phyloP scores from a whole-genome alignment of 92 coral and sea anemone species.

The Palythoa heliodiscus region DNA sequence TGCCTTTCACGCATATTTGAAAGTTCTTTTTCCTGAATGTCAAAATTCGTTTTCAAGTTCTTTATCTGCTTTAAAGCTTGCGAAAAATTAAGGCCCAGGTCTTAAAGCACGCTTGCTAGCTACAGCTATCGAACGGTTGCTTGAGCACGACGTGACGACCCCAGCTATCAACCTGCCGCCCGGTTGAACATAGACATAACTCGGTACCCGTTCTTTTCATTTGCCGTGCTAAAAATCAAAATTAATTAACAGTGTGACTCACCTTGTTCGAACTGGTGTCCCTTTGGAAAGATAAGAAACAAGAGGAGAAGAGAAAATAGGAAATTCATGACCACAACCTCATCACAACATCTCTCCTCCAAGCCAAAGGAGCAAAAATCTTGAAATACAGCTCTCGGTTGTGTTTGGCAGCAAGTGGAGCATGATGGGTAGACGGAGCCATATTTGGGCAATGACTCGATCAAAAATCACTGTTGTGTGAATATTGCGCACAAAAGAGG shows the following conservation, averaged over 20 bases:
- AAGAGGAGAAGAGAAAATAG: slow-evolving; percentile 40
- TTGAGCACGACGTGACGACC: neutral
- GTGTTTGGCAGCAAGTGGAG: slow-evolving; percentile 39
- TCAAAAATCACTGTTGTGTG: neutral
- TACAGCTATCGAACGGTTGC: neutral
- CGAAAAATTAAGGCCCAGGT: neutral
- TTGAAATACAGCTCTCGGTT: slow-evolving; percentile 1
- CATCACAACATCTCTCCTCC: slow-evolving; percentile 41
- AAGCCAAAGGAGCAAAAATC: slow-evolving; percentile 16
- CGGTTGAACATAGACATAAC: neutral
- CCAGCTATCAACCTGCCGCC: slow-evolving; percentile 20
- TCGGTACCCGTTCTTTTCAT: slow-evolving; percentile 25
- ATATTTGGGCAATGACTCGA: slow-evolving; percentile 22
- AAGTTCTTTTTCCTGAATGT: too few relatives aligned
- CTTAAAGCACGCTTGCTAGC: neutral
- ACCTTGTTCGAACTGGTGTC: slow-evolving; percentile 39
- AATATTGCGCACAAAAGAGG: neutral
- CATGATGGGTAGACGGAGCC: slow-evolving; percentile 29
- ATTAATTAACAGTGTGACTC: slow-evolving; percentile 6
- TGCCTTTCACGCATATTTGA: neutral
- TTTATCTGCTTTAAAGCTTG: neutral
- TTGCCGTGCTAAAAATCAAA: slow-evolving; percentile 3
- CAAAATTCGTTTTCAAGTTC: neutral
- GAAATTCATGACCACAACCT: slow-evolving; percentile 46
- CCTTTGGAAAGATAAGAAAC: slow-evolving; percentile 32